Evolutionary conservation across 2,797 vertebrate species (phyloP).

Genomic region (Falco novaeseelandiae): DNA sequence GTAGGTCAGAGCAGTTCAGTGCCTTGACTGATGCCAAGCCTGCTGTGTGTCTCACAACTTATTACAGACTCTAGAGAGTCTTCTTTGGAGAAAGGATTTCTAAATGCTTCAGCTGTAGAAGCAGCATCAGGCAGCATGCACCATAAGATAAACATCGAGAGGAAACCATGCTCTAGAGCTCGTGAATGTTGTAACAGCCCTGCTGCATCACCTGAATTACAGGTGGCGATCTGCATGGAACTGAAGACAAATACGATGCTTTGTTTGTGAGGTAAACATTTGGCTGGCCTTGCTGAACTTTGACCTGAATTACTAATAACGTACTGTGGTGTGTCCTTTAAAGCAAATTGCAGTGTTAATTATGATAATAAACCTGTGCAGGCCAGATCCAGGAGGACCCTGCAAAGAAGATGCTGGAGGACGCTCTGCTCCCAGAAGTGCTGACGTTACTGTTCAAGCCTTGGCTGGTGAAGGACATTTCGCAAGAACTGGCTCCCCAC

Average conservation of each 20-base stretch:
- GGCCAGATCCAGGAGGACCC: not conserved
- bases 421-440: not conserved
- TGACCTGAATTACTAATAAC: not conserved
- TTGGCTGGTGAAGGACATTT: not conserved
- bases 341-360: not conserved
- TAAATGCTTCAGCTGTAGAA: not conserved
- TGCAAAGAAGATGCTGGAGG: not conserved
- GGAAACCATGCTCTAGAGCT: not conserved
- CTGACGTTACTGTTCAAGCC: not conserved
- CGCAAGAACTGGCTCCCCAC: conserved; percentile 25
- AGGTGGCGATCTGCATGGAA: not conserved
- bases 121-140: not conserved
- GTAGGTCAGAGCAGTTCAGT: not conserved
- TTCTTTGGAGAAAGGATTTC: not conserved
- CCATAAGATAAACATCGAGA: not conserved
- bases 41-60: not conserved
- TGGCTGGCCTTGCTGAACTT: not conserved
- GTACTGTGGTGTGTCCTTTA: not conserved
- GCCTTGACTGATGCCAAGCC: not conserved
- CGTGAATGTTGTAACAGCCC: not conserved
- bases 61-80: not conserved
- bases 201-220: not conserved
- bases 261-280: not conserved
- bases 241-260: not conserved
- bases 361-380: conserved; percentile 9